These are phyloP conservation scores for Bombus sylvicola DNA, from an alignment of 1,140 invertebrate genomes.

Conservation along the genomic window DNA sequence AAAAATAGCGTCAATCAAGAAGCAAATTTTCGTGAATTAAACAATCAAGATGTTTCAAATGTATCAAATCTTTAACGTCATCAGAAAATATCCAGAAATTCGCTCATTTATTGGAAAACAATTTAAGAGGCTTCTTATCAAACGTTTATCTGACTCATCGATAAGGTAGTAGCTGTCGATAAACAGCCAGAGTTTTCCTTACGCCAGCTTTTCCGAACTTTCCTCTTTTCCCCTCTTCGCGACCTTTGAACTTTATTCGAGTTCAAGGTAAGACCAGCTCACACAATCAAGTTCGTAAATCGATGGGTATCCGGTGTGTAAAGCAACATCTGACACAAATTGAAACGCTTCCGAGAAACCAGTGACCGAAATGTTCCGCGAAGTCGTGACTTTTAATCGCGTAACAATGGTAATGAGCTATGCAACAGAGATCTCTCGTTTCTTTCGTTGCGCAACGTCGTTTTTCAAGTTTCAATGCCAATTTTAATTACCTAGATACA, in stretches of 20 bases:
- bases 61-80: background rate
- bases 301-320: background rate
- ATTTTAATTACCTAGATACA: background rate
- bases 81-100: background rate
- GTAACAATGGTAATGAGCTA: background rate
- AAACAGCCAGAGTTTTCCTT: background rate
- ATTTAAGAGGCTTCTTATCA: background rate
- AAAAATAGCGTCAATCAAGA: background rate
- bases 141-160: background rate
- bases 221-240: background rate
- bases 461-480: background rate
- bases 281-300: background rate
- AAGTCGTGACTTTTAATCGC: background rate
- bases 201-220: background rate
- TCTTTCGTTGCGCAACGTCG: background rate
- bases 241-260: constrained; percentile 18
- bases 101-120: background rate
- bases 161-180: background rate
- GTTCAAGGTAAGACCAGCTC: constrained; percentile 13
- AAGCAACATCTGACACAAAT: too few relatives aligned
- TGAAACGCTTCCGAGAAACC: background rate
- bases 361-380: background rate
- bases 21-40: background rate
- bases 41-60: background rate
- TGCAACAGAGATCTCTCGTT: background rate